Base-by-base conservation (phyloP, 2,797 vertebrate species). In the Danio albolineatus region DNA sequence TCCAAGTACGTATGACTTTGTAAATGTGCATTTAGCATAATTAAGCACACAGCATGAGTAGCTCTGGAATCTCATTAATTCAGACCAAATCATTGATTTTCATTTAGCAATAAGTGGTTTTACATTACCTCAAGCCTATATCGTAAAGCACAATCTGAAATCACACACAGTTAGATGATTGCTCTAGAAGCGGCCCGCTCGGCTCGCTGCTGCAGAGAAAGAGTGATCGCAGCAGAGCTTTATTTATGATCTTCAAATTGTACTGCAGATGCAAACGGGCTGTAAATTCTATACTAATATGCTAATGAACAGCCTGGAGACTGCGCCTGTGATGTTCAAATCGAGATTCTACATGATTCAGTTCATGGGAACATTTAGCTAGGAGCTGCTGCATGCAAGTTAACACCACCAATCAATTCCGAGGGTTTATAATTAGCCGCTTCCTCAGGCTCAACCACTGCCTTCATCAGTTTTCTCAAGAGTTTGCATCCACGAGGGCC, bases 201-300 rank as follows among this genome's bases (percentile, higher is more conserved):
- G 44, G 10, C 7, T 7, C 2, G 44, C 10, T 7, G 48, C 76
- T 51, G 44, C 76, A 48, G 65, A 51, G 71, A 60, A 70, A 70
- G 41, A 17, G 54, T 59, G 66, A 59, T 56, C 46, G 67, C 54
- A 61, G 65, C 44, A 53, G 13, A 78, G 65, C n/a, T 70, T 78
- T 70, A 78, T 70, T 78, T 70, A 51, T 60, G 65, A 78, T 70
- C 43, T 70, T 51, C 57, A 41, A 49, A 71, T 43, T 44, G 48
- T 53, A 60, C 53, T 77, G 56, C 44, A 5, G 76, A 61, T 53
- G 66, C 44, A 71, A 78, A 78, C 66, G 16, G 17, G 57, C 76
- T 53, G 57, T 78, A 64, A 72, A 72, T 54, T 72, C 38, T 61
- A n/a, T 44, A 13, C 48, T 72, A 72, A 72, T 72, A 72, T 72